Evolutionary conservation across 2,888 invertebrate species (phyloP).

Genomic region (Caenorhabditis angaria): DNA sequence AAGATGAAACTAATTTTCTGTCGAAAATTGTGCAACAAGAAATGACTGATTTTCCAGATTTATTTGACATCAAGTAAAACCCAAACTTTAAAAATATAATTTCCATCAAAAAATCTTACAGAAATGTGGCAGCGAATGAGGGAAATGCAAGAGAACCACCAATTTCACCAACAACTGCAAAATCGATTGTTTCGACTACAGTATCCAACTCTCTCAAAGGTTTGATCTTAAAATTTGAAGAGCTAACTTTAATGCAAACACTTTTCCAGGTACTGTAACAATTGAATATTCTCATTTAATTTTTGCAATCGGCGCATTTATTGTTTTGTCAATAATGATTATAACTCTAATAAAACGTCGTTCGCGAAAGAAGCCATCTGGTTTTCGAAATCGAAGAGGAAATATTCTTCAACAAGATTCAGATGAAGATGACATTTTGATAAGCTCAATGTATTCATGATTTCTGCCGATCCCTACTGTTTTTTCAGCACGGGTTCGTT

Average conservation of each 20-base stretch:
- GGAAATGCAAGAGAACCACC: constrained; percentile 18
- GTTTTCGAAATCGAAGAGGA: constrained; percentile 48
- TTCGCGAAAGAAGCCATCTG: constrained; percentile 35
- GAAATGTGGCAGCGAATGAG: constrained; percentile 31
- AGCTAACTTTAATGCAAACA: not conserved
- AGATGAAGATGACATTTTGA: constrained; percentile 69
- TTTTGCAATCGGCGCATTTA: constrained; percentile 25
- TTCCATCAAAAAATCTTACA: constrained; percentile 13
- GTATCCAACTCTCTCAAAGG: constrained; percentile 15
- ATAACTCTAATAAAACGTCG: constrained; percentile 35
- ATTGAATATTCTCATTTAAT: constrained; percentile 39
- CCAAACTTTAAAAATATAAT: not conserved
- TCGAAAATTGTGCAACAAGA: constrained; percentile 28
- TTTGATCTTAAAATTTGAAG: not conserved
- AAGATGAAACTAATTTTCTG: constrained; percentile 13
- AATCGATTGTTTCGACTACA: constrained; percentile 9
- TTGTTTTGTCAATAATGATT: constrained; percentile 28
- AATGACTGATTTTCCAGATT: constrained; percentile 37
- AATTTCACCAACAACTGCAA: constrained; percentile 9
- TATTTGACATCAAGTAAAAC: constrained; percentile 14
- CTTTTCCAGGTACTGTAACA: constrained; percentile 32
- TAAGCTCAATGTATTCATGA: constrained; percentile 68
- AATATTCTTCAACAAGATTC: constrained; percentile 52
- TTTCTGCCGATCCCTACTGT: not conserved
- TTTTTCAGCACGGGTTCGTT: not conserved